phyloP scores from a whole-genome alignment of 2,888 invertebrate genomes.

The Nephrotoma flavescens region DNA sequence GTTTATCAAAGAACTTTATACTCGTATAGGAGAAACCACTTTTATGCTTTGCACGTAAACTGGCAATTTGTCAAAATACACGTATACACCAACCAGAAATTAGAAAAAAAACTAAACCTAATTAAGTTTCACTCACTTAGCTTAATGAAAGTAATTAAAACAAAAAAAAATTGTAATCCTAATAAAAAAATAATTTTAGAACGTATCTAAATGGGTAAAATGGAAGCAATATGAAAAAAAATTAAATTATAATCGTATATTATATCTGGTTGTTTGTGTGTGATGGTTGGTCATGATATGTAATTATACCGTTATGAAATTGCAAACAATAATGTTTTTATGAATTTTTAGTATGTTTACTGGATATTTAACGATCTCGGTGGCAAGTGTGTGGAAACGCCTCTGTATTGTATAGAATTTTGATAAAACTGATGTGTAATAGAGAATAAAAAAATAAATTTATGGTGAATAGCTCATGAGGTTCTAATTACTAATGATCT shows the following conservation, averaged over 20 bases:
- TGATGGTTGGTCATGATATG: background rate
- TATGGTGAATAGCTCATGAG: no score
- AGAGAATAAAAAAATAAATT: no score
- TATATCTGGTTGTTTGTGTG: background rate
- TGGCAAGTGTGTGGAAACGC: no score
- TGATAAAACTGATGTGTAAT: no score
- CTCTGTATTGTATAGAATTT: no score
- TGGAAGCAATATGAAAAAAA: background rate
- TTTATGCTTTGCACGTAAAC: constrained; percentile 6
- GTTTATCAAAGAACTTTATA: background rate
- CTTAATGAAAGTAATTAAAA: constrained; percentile 17
- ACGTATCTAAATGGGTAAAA: background rate
- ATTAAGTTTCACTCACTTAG: constrained; percentile 13
- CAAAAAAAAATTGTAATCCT: background rate
- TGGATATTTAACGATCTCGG: no score
- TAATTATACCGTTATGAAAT: background rate
- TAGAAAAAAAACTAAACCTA: background rate
- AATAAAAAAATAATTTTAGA: background rate
- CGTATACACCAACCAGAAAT: background rate
- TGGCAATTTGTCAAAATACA: constrained; percentile 7
- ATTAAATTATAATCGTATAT: background rate
- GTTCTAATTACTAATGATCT: no score
- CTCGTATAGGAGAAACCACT: background rate
- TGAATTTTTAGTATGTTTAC: no score
- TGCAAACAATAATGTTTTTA: background rate